Evolutionary conservation across 2,113 vertebrate genomes (phyloP).

Genomic region (Plecturocebus donacophilus): DNA sequence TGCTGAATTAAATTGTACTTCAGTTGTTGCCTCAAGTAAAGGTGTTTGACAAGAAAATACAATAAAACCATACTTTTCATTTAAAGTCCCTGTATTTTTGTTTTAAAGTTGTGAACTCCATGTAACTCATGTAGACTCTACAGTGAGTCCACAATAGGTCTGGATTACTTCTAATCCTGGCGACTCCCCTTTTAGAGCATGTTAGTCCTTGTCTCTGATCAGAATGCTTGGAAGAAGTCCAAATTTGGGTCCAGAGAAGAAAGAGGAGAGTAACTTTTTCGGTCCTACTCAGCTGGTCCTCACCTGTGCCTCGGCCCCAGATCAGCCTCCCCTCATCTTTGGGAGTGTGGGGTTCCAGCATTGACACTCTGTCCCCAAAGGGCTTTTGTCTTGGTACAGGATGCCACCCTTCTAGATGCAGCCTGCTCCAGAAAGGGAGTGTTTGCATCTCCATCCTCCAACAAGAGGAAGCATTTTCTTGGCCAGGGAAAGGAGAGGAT

Average conservation of each 20-base stretch:
- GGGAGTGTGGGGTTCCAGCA: background rate
- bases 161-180: background rate
- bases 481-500: background rate
- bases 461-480: background rate
- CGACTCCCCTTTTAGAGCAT: background rate
- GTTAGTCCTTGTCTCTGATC: background rate
- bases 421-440: background rate
- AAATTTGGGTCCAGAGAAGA: background rate
- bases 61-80: conserved; percentile 61
- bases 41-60: conserved; percentile 71
- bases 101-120: background rate
- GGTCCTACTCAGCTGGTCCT: background rate
- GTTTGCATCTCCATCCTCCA: background rate
- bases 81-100: conserved; percentile 20
- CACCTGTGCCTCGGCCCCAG: background rate
- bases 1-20: conserved; percentile 73
- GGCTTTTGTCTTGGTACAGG: background rate
- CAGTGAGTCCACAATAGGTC: background rate
- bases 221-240: background rate
- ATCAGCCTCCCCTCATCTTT: background rate
- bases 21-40: conserved; percentile 67
- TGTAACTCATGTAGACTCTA: background rate
- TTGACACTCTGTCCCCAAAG: background rate
- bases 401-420: background rate
- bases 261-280: background rate